A percentile compares a stretch with the other conserved stretches of the same genome.
Conservation (phyloP, 2,888 invertebrate species). For the Chironomus tentans region DNA sequence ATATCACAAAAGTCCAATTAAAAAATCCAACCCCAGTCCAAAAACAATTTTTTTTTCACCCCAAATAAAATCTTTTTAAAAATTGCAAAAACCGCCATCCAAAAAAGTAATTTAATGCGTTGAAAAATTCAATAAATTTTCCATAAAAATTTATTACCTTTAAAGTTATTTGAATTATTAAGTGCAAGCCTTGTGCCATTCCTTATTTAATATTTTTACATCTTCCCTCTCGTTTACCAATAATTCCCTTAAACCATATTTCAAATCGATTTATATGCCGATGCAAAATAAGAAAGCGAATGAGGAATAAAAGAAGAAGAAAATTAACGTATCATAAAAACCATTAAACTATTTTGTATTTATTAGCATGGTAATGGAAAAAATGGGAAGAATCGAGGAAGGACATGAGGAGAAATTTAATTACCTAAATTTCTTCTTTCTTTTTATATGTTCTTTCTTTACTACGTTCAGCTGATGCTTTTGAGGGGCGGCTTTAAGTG, state of each 20-base stretch:
- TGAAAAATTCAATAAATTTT: too few species aligned
- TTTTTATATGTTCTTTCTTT: too few species aligned
- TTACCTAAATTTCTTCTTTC: conserved; percentile 17
- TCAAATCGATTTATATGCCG: conserved; percentile 22
- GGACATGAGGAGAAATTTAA: conserved; percentile 16
- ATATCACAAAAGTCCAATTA: too few species aligned
- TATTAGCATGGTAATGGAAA: background rate
- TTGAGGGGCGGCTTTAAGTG: background rate
- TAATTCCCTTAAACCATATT: background rate
- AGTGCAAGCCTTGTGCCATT: too few species aligned
- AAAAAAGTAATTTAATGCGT: too few species aligned
- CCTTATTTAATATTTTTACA: too few species aligned
- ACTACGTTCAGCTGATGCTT: background rate
- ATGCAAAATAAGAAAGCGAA: too few species aligned
- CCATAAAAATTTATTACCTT: too few species aligned
- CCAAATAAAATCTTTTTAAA: too few species aligned
- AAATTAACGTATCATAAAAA: conserved; percentile 21
- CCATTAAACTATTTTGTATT: conserved; percentile 21
- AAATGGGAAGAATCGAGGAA: conserved; percentile 4
- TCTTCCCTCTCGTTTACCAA: background rate
- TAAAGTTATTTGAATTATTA: too few species aligned
- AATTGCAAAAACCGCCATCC: background rate
- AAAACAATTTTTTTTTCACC: too few species aligned
- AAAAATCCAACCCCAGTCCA: too few species aligned
- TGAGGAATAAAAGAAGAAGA: background rate